These are phyloP conservation scores for Ichneumoninae sp. DNA, from an alignment of 2,888 invertebrate species.

Conservation along the genomic window DNA sequence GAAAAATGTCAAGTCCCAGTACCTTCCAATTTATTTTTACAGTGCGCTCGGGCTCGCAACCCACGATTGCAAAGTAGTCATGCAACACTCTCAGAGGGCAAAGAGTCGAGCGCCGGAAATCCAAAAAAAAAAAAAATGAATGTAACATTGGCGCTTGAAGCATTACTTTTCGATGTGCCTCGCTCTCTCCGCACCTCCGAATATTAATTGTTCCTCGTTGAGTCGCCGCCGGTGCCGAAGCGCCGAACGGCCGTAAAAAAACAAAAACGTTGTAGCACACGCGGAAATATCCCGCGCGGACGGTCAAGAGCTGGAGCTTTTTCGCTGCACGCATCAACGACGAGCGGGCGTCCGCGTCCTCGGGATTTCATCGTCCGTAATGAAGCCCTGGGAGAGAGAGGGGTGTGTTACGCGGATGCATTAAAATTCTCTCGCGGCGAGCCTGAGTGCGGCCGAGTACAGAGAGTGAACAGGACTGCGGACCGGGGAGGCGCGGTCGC, in stretches of 20 bases:
- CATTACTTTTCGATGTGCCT: conserved; percentile 1
- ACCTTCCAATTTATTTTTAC: too few relatives aligned
- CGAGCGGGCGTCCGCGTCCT: conserved; percentile 43
- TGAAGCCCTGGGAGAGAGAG: conserved; percentile 63
- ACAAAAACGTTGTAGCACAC: conserved; percentile 7
- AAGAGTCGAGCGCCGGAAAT: not conserved
- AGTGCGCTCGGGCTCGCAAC: not conserved
- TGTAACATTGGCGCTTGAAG: conserved; percentile 1
- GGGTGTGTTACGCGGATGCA: conserved; percentile 62
- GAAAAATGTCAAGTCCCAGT: too few relatives aligned
- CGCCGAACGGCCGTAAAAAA: not conserved
- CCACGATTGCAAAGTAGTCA: not conserved
- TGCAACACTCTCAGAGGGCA: not conserved
- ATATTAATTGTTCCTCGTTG: conserved; percentile 23
- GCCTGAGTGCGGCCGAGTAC: conserved; percentile 38
- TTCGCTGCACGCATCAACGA: conserved; percentile 35
- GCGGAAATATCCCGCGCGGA: conserved; percentile 18
- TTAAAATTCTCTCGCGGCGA: conserved; percentile 70
- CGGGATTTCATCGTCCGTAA: conserved; percentile 70
- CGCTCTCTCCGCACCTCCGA: not conserved
- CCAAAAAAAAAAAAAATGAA: not conserved
- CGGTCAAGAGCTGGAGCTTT: conserved; percentile 43
- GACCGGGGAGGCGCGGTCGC: conserved; percentile 45
- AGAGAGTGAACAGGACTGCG: conserved; percentile 52
- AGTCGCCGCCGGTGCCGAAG: conserved; percentile 13